Base-by-base conservation (phyloP, 2,888 invertebrate species). In the Sphinx pinastri region DNA sequence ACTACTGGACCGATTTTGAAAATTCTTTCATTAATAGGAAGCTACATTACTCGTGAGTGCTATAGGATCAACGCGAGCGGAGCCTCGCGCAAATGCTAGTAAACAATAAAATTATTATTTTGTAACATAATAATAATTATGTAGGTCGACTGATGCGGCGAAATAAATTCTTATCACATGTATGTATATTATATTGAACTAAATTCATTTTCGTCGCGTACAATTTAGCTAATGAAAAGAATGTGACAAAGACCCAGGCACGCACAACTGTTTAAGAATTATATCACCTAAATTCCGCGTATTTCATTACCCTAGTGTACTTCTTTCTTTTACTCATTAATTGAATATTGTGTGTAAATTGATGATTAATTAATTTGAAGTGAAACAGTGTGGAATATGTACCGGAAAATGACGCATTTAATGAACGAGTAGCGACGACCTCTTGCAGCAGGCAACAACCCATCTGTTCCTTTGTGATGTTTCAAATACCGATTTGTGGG, bases 401-500 rank as follows among this genome's bases (percentile, higher is more conserved):
- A 73, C 83, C 85, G 88, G 88, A 86, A 85, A 84, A 76, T 93
- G 92, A 93, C 88, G 86, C 91, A 91, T 80, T 71, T 74, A 68
- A 74, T 74, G 72, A 76, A 80, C 77, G 72, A 80, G 81, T 86
- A 88, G 77, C 86, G 85, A 78, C 83, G 93, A 92, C 90, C 92
- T 84, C 87, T 80, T 82, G 80, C 81, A 80, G 74, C 82, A 83
- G 81, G 81, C 84, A 81, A 79, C 81, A 83, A 81, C 83, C 81
- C 85, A 84, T 81, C 78, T 84, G 84, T 76, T 83, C 83, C 91
- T 92, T 92, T 93, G 92, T 93, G 83, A 80, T 79, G 81, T 85
- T 87, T 85, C 82, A 84, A 84, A 86, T 85, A 82, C 78, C 79
- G 83, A 87, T 88, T 89, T 86, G 89, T 89, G 88, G 87, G 86